phyloP scores from a whole-genome alignment of 1,140 invertebrate genomes.

The Aphaenogaster ashmeadi region DNA sequence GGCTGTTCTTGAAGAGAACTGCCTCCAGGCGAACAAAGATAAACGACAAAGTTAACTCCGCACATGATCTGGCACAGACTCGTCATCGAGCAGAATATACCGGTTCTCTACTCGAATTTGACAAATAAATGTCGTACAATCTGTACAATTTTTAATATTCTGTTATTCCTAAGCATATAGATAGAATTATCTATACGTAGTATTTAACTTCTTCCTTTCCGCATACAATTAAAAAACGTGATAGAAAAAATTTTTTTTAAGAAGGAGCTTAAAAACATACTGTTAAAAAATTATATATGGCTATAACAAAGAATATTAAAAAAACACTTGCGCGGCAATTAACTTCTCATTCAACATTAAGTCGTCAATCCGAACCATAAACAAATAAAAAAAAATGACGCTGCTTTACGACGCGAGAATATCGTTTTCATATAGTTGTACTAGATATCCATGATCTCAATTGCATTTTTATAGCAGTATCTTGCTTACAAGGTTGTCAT shows the following conservation, averaged over 20 bases:
- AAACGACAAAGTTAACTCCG: constrained; percentile 4
- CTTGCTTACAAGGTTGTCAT: background rate
- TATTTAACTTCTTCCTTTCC: background rate
- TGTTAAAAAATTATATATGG: background rate
- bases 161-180: background rate
- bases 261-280: background rate
- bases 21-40: background rate
- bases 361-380: background rate
- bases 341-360: background rate
- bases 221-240: background rate
- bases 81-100: background rate
- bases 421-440: background rate
- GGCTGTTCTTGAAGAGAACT: background rate
- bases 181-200: background rate
- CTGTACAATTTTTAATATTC: background rate
- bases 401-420: background rate
- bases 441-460: background rate
- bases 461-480: background rate
- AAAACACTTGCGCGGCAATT: background rate
- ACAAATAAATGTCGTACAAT: background rate
- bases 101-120: background rate
- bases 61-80: background rate
- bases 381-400: background rate
- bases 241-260: background rate
- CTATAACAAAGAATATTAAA: background rate